These are phyloP conservation scores for Pseudomyrmex gracilis DNA, from an alignment of 1,140 invertebrate genomes.

Conservation along the genomic window DNA sequence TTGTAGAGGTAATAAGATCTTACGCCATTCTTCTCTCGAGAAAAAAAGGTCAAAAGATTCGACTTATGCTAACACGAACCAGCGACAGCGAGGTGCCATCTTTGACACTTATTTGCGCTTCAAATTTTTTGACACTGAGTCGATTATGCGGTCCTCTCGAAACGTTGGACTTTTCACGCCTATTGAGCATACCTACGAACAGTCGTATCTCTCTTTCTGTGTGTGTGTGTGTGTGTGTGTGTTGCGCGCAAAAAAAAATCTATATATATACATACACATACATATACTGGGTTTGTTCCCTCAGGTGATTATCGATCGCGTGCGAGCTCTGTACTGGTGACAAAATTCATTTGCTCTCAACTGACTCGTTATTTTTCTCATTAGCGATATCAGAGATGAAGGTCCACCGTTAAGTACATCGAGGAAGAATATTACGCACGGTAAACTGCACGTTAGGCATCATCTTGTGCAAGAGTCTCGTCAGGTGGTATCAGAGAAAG, in stretches of 20 bases:
- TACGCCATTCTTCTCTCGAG: conserved; percentile 10
- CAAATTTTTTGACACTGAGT: conserved; percentile 48
- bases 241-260: no score
- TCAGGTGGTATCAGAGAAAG: conserved; percentile 49
- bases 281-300: conserved; percentile 19
- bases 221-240: not conserved
- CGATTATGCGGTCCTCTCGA: conserved; percentile 38
- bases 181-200: conserved; percentile 1
- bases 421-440: conserved; percentile 36
- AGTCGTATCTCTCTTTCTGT: not conserved
- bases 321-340: conserved; percentile 35
- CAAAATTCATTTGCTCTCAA: conserved; percentile 49
- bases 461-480: conserved; percentile 38
- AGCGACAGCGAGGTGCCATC: conserved; percentile 8
- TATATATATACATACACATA: no score
- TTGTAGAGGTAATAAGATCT: conserved; percentile 47
- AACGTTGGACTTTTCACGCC: conserved; percentile 46
- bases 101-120: conserved; percentile 36
- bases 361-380: conserved; percentile 48
- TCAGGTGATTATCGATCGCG: conserved; percentile 55
- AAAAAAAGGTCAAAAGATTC: conserved; percentile 1
- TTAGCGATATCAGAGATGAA: conserved; percentile 57
- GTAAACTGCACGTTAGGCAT: not conserved
- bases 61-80: conserved; percentile 32
- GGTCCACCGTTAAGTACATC: conserved; percentile 37